Evolutionary conservation across 2,888 invertebrate species (phyloP).

Genomic region (Drosophila mimetica): DNA sequence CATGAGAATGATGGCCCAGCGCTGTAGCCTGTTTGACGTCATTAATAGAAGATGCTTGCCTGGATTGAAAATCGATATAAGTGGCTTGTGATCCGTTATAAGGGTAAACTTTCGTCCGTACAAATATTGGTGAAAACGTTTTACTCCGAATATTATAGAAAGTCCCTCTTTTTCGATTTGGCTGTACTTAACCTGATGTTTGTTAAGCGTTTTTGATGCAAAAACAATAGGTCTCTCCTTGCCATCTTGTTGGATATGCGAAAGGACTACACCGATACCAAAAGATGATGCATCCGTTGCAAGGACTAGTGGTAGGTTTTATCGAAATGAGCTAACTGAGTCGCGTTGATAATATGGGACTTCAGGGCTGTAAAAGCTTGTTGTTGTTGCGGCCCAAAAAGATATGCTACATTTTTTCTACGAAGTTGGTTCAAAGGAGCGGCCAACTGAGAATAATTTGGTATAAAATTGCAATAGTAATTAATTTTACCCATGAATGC

Average conservation of each 20-base stretch:
- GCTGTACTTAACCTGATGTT: not conserved
- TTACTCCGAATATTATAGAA: not conserved
- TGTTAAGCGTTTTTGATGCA: not conserved
- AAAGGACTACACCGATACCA: not conserved
- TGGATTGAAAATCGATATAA: not conserved
- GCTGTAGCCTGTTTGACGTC: not conserved
- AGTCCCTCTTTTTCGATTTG: not conserved
- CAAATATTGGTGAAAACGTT: not conserved
- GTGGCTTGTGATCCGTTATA: not conserved
- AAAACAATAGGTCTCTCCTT: not conserved
- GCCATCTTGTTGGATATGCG: not conserved
- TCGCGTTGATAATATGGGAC: no score
- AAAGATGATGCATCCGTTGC: not conserved
- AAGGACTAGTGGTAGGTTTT: not conserved
- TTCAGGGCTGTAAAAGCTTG: no score
- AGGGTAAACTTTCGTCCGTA: not conserved
- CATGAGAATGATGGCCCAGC: not conserved
- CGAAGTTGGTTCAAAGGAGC: no score
- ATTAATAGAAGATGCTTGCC: not conserved
- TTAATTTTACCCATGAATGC: no score
- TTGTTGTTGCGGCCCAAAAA: no score
- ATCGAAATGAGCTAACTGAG: no score
- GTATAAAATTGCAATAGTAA: no score
- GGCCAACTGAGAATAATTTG: no score
- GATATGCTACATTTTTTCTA: no score